Percentiles rank a stretch among this genome's conserved stretches.
phyloP scores from a whole-genome alignment of 2,797 vertebrate genomes.

The Microhierax caerulescens region DNA sequence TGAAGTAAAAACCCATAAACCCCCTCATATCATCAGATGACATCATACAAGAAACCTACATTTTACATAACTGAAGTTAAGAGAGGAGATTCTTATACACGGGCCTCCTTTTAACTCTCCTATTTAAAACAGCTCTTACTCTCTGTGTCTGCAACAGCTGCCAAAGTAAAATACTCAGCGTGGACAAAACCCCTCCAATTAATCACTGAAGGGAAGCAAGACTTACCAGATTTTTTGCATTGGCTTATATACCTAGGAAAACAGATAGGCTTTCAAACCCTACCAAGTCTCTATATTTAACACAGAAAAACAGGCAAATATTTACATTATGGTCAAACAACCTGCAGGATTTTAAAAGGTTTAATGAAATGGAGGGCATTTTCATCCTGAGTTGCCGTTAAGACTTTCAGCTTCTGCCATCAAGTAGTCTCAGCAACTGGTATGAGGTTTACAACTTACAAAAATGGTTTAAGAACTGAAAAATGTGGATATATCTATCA shows the following conservation, averaged over 20 bases:
- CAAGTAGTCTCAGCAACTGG: neutral
- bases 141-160: neutral
- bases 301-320: neutral
- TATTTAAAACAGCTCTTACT: neutral
- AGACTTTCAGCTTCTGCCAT: neutral
- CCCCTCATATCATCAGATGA: neutral
- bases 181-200: neutral
- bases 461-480: neutral
- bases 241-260: neutral
- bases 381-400: neutral
- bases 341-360: neutral
- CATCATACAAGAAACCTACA: neutral
- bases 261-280: neutral
- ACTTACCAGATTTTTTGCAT: neutral
- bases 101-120: neutral
- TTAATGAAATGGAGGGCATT: neutral
- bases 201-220: neutral
- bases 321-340: neutral
- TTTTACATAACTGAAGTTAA: neutral
- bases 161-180: neutral
- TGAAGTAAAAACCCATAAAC: neutral
- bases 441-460: neutral
- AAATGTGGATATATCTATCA: neutral
- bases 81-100: neutral
- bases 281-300: neutral